Conservation (phyloP, 2,888 invertebrate species). For the Ophonus ardosiacus region DNA sequence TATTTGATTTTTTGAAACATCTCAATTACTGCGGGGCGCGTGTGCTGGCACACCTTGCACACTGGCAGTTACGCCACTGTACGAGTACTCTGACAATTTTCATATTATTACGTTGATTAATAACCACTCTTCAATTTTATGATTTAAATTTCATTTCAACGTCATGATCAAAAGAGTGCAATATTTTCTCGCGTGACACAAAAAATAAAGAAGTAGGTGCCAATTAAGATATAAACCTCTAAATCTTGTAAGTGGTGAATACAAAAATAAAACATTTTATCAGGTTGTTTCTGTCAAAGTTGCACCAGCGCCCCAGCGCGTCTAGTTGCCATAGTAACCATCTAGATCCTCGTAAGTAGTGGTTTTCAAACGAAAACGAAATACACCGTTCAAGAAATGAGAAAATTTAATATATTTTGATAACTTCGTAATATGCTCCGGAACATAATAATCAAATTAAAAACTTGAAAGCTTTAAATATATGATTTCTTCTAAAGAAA, state of each 20-base stretch:
- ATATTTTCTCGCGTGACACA: background rate
- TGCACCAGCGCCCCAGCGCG: background rate
- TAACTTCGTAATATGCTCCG: no score
- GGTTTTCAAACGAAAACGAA: background rate
- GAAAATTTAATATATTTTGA: no score
- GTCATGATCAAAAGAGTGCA: background rate
- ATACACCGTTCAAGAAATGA: background rate
- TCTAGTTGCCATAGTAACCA: slow-evolving; percentile 4
- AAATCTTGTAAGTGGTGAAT: background rate
- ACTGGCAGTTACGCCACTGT: no score
- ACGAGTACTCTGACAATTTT: background rate
- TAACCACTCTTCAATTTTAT: background rate
- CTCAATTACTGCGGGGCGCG: no score
- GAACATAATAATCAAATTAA: no score
- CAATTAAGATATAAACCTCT: slow-evolving; percentile 16
- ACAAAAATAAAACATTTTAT: slow-evolving; percentile 17
- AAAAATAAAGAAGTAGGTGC: slow-evolving; percentile 10
- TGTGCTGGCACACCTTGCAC: no score
- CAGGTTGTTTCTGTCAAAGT: slow-evolving; percentile 12
- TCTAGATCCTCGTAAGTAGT: background rate
- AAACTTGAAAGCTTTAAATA: no score
- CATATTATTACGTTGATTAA: background rate
- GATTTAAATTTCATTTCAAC: background rate
- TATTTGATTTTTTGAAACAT: no score
- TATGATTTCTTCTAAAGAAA: no score